Percentiles rank a stretch among this genome's conserved stretches.
phyloP scores from a whole-genome alignment of 2,797 vertebrate genomes.

The Platyrinchus mystaceus region DNA sequence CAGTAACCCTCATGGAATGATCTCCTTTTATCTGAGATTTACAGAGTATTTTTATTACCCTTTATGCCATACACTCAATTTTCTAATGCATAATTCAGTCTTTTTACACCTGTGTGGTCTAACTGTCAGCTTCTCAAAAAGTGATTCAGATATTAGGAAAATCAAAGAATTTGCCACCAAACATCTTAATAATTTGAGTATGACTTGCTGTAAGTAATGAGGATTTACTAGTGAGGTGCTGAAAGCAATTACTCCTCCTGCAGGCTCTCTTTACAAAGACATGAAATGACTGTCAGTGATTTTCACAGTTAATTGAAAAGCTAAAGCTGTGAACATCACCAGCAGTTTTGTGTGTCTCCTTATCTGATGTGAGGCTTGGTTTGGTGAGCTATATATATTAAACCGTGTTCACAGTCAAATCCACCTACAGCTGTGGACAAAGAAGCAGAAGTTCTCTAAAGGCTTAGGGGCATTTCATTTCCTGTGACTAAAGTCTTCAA shows the following conservation, averaged over 20 bases:
- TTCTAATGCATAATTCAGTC: not conserved
- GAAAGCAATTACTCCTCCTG: not conserved
- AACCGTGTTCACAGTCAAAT: not conserved
- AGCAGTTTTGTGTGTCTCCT: not conserved
- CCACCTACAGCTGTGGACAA: not conserved
- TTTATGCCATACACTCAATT: not conserved
- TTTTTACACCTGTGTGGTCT: not conserved
- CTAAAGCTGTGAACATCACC: not conserved
- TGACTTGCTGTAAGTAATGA: not conserved
- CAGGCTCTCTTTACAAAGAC: not conserved
- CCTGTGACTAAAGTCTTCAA: not conserved
- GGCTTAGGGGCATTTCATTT: not conserved
- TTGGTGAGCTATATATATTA: not conserved
- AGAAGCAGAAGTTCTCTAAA: not conserved
- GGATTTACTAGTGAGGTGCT: not conserved
- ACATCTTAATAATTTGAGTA: not conserved
- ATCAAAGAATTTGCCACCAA: not conserved
- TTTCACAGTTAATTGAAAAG: not conserved
- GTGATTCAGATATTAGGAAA: not conserved
- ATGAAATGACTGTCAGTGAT: not conserved
- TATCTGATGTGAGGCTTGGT: not conserved
- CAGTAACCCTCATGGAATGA: accelerated
- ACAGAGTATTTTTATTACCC: not conserved
- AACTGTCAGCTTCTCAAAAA: not conserved
- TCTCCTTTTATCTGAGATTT: not conserved